phyloP scores from a whole-genome alignment of 2,113 vertebrate genomes.

The Larimichthys crocea region DNA sequence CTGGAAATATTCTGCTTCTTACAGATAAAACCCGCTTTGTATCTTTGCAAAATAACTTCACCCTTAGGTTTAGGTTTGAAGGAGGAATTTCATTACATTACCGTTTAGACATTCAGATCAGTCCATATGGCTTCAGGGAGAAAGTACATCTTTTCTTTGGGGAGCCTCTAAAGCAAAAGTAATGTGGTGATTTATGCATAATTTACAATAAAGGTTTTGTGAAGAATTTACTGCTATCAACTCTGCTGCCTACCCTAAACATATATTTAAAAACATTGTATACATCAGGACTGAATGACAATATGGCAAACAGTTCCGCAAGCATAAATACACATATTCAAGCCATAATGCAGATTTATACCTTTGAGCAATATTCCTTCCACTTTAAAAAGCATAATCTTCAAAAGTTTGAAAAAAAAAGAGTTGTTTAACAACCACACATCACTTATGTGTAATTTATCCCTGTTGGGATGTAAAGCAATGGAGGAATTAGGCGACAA shows the following conservation, averaged over 20 bases:
- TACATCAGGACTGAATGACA: slow-evolving; percentile 1
- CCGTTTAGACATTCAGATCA: neutral
- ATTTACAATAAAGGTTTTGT: slow-evolving; percentile 17
- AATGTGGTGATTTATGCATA: slow-evolving; percentile 17
- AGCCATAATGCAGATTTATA: neutral
- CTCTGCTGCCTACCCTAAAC: neutral
- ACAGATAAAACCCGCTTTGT: neutral
- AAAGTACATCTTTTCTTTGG: slow-evolving; percentile 5
- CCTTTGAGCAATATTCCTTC: neutral
- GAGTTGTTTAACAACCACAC: neutral
- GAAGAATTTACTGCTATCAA: neutral
- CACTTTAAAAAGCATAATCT: neutral
- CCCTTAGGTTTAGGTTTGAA: neutral
- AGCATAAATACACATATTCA: neutral
- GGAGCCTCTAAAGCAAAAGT: slow-evolving; percentile 1
- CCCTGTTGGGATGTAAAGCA: slow-evolving; percentile 5
- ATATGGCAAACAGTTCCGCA: neutral
- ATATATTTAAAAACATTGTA: neutral
- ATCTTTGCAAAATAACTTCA: neutral
- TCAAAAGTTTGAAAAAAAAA: neutral
- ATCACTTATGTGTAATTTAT: slow-evolving; percentile 11
- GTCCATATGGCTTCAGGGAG: neutral
- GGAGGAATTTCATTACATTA: neutral
- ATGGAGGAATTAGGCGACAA: slow-evolving; percentile 7
- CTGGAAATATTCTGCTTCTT: slow-evolving; percentile 11